phyloP scores from a whole-genome alignment of 35 echinoderm and acorn worm genomes.

The Chiridota heheva region DNA sequence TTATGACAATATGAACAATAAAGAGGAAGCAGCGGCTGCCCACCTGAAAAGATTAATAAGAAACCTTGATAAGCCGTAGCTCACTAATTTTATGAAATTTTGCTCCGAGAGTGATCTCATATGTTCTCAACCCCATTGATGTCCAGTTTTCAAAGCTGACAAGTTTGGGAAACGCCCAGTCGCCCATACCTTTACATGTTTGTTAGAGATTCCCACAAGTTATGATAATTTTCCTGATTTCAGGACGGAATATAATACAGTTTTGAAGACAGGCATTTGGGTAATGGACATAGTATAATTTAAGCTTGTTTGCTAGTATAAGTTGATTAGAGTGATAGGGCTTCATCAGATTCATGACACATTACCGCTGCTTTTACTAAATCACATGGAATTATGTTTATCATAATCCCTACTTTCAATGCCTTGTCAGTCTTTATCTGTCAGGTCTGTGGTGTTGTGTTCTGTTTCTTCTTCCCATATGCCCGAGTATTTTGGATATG shows the following conservation, averaged over 20 bases:
- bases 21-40: background rate
- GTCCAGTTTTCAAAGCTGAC: conserved; percentile 6
- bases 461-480: too few species aligned
- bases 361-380: too few species aligned
- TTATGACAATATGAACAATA: background rate
- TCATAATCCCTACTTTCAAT: too few species aligned
- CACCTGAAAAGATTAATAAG: conserved; percentile 33
- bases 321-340: too few species aligned
- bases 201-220: conserved; percentile 5
- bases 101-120: conserved; percentile 18
- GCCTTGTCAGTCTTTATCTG: too few species aligned
- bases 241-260: conserved; percentile 21
- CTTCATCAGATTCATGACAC: too few species aligned
- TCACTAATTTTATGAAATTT: background rate
- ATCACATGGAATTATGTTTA: too few species aligned
- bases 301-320: too few species aligned
- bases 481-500: too few species aligned
- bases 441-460: too few species aligned
- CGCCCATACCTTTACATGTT: conserved; percentile 10
- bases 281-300: conserved; percentile 35
- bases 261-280: conserved; percentile 17
- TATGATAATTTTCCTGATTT: conserved; percentile 36
- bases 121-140: background rate
- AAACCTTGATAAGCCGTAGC: background rate
- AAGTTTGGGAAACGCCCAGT: background rate